Conservation (phyloP, 2,797 vertebrate genomes). For the Ataeniobius toweri region DNA sequence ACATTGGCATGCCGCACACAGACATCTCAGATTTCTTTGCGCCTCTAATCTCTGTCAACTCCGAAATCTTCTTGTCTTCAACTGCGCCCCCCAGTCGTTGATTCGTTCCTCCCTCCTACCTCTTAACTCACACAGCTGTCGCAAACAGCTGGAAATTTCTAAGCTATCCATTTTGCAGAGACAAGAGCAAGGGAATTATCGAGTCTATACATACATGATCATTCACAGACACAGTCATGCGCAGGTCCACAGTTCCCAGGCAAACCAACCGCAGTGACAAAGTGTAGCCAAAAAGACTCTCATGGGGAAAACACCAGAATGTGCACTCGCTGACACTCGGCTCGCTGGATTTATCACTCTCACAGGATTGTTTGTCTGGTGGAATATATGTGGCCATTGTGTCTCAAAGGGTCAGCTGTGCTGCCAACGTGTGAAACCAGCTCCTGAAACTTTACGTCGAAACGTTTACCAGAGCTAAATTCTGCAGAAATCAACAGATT, state of each 20-base stretch:
- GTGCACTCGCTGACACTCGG: conserved; percentile 20
- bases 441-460: conserved; percentile 43
- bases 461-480: background rate
- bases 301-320: conserved; percentile 37
- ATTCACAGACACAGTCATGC: conserved; percentile 19
- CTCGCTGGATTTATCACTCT: conserved; percentile 30
- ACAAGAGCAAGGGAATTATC: conserved; percentile 37
- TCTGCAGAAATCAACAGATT: conserved; percentile 17
- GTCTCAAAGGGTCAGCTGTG: conserved; percentile 45
- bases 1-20: conserved; percentile 24
- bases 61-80: conserved; percentile 55
- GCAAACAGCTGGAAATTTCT: conserved; percentile 73
- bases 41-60: conserved; percentile 54
- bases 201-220: conserved; percentile 9
- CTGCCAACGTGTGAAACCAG: conserved; percentile 37
- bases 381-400: conserved; percentile 34
- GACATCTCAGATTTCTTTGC: conserved; percentile 51
- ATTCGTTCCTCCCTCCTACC: conserved; percentile 39
- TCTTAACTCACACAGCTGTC: conserved; percentile 68
- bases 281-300: conserved; percentile 51
- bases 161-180: conserved; percentile 30
- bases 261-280: conserved; percentile 47
- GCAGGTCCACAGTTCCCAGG: conserved; percentile 60
- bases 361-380: conserved; percentile 14
- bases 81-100: conserved; percentile 27